Conservation (phyloP, 2,113 vertebrate species). For the Gasterosteus aculeatus region DNA sequence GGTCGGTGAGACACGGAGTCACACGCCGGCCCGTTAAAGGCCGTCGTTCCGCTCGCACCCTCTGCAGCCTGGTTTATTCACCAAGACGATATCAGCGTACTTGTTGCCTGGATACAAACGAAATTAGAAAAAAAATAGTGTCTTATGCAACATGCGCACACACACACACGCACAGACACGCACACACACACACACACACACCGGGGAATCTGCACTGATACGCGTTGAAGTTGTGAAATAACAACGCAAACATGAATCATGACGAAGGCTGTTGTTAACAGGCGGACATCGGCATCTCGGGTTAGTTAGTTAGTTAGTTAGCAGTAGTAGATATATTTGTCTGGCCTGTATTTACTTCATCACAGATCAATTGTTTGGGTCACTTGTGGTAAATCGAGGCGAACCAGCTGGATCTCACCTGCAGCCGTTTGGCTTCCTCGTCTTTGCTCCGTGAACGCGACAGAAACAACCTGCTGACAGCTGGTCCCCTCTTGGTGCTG, state of each 20-base stretch:
- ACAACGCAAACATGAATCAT: neutral
- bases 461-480: neutral
- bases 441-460: neutral
- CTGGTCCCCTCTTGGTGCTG: neutral
- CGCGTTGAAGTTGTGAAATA: neutral
- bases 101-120: neutral
- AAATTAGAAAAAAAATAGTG: neutral
- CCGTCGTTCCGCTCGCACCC: constrained; percentile 3
- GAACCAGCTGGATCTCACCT: no score
- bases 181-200: neutral
- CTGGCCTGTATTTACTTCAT: neutral
- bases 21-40: constrained; percentile 16
- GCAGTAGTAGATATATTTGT: no score
- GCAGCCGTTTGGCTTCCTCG: neutral
- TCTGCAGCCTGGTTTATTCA: constrained; percentile 18
- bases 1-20: neutral
- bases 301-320: no score
- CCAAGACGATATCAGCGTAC: neutral
- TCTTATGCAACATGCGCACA: neutral
- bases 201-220: neutral
- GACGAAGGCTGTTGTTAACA: neutral
- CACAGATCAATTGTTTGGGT: neutral
- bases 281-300: no score
- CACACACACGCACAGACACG: neutral
- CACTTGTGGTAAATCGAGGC: no score